phyloP scores from a whole-genome alignment of 23 tunicate genomes.

The Halocynthia aurantium region DNA sequence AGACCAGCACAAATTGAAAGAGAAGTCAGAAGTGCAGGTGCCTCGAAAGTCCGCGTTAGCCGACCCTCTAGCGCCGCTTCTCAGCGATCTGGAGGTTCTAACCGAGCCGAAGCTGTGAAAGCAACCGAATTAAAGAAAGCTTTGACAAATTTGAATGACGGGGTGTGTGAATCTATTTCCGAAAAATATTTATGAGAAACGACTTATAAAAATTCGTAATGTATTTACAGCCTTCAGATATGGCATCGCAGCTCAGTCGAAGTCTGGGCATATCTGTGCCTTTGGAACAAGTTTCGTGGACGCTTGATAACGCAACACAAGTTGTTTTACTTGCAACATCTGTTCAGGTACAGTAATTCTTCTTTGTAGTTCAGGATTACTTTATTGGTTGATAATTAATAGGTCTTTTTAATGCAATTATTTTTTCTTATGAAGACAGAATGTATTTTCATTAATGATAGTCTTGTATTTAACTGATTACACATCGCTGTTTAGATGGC shows the following conservation, averaged over 20 bases:
- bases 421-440: too few species aligned
- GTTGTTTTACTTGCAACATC: conserved; percentile 69
- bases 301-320: conserved; percentile 74
- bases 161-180: conserved; percentile 7
- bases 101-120: conserved; percentile 18
- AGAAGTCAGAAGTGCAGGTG: conserved; percentile 70
- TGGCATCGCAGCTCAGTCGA: conserved; percentile 37
- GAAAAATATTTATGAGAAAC: background rate
- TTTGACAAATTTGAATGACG: background rate
- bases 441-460: too few species aligned
- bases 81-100: conserved; percentile 49
- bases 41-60: conserved; percentile 76
- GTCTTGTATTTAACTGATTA: too few species aligned
- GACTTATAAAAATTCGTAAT: background rate
- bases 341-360: conserved; percentile 33
- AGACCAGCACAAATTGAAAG: conserved; percentile 73
- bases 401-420: background rate
- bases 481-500: background rate
- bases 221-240: conserved; percentile 47
- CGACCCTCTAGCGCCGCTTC: conserved; percentile 93
- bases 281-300: conserved; percentile 72
- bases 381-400: background rate
- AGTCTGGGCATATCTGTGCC: conserved; percentile 37
- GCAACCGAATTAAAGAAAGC: conserved; percentile 4
- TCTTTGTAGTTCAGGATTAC: too few species aligned